phyloP scores from a whole-genome alignment of 2,797 vertebrate species.

The Telmatherina bonti region DNA sequence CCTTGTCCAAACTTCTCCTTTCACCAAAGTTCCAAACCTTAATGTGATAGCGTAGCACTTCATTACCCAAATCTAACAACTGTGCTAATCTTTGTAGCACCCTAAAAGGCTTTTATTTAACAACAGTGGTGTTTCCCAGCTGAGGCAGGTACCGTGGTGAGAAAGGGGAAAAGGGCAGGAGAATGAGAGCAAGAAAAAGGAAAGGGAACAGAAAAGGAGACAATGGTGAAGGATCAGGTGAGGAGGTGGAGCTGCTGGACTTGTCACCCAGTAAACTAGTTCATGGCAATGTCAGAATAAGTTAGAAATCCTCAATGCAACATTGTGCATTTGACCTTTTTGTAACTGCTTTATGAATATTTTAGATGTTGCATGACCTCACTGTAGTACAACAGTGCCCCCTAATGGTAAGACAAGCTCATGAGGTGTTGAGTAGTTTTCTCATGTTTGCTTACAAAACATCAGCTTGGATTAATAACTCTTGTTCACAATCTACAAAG shows the following conservation, averaged over 20 bases:
- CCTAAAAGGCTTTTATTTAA: constrained; percentile 44
- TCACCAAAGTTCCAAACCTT: constrained; percentile 34
- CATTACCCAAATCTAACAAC: constrained; percentile 66
- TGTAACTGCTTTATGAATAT: constrained; percentile 32
- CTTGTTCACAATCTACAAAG: background rate
- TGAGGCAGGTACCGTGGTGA: constrained; percentile 55
- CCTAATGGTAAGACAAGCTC: constrained; percentile 42
- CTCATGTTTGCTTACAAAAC: constrained; percentile 3
- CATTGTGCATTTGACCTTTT: constrained; percentile 43
- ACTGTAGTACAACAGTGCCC: constrained; percentile 70
- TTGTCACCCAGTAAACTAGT: constrained; percentile 41
- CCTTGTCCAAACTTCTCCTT: constrained; percentile 28
- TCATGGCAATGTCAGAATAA: constrained; percentile 62
- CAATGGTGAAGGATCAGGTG: constrained; percentile 66
- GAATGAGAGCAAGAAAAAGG: constrained; percentile 14
- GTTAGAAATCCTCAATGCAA: constrained; percentile 60
- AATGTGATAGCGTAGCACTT: constrained; percentile 50
- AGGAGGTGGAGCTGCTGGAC: constrained; percentile 65
- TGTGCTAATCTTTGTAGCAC: constrained; percentile 34
- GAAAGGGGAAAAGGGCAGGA: constrained; percentile 54
- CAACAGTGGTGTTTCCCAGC: constrained; percentile 47
- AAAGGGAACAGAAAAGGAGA: constrained; percentile 34
- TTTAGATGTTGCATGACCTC: constrained; percentile 1
- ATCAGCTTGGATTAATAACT: background rate
- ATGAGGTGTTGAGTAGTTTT: background rate